Conservation (phyloP, 2,113 vertebrate genomes). For the Actinemys pallida region DNA sequence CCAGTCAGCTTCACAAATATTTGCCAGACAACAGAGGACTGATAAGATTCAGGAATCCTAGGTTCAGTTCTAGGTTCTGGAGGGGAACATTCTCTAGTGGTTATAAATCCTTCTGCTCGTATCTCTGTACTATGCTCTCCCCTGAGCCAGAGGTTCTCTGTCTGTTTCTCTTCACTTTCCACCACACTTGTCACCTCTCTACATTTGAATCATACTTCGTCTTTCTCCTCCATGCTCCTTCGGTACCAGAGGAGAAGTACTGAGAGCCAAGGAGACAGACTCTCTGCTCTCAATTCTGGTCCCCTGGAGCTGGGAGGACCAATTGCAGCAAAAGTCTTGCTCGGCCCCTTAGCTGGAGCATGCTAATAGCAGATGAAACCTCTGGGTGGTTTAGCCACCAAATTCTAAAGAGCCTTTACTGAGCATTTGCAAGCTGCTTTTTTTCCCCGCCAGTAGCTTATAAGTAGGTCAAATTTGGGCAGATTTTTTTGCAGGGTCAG, state of each 20-base stretch:
- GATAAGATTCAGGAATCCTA: background rate
- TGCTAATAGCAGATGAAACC: background rate
- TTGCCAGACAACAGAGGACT: background rate
- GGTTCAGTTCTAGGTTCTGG: background rate
- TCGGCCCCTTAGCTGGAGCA: background rate
- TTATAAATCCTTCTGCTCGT: background rate
- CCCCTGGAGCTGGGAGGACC: background rate
- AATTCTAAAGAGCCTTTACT: background rate
- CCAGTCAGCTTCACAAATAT: background rate
- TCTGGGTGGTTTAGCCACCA: background rate
- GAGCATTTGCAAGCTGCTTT: accelerated
- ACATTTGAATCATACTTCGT: background rate
- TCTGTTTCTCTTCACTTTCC: background rate
- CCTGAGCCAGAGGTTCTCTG: background rate
- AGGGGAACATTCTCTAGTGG: background rate
- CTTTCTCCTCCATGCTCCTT: background rate
- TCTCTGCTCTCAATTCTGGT: background rate
- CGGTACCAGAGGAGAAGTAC: background rate
- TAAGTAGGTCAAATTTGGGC: background rate
- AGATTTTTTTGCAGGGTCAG: background rate
- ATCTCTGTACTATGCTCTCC: background rate
- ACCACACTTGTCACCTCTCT: background rate
- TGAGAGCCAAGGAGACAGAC: background rate
- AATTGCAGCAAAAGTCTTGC: background rate
- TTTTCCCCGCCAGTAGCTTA: background rate